Evolutionary conservation across 2,797 vertebrate species (phyloP), one percentile per base, ranked within the genome.

Genomic region (Tapera naevia): DNA sequence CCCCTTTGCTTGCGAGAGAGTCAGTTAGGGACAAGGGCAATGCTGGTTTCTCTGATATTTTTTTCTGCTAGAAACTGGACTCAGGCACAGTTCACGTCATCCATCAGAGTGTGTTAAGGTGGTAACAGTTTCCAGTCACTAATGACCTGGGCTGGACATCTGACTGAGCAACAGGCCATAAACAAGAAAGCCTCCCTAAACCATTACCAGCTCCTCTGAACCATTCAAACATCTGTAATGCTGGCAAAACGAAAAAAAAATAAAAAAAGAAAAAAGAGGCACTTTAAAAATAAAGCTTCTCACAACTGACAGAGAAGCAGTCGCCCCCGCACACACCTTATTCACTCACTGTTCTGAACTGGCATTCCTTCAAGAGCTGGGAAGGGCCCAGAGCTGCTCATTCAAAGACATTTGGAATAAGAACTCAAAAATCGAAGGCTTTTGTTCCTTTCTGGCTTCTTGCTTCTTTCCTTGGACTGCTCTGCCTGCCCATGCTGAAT

Each of bases 361-460:
- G 94, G 93, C 91, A 58, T 86, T 94, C 84, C 76, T 91, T 93
- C 88, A 89, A 79, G 92, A 72, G 90, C 45, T 95, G 93, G 81
- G 85, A 95, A 92, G 73, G 56, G 61, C 79, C 75, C 89, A 93
- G 84, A 92, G 90, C 85, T 95, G 81, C 91, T 92, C 89, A 96
- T 79, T 95, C 93, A 96, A 90, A 92, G 89, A 48, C 62, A 57
- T 46, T 87, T 78, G 53, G 84, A 96, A 88, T 30, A 60, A 76
- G 65, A 95, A 76, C 60, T 70, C 71, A 60, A 60, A 85, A 91
- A 71, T n/a, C 60, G 51, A 88, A 53, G 67, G 60, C 0, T 75
- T 94, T 93, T 88, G 56, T 91, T 92, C 67, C 39, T 78, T 91
- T 57, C 74, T 84, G 89, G 91, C 85, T 94, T 92, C 66, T 81